Conservation (phyloP, 2,797 vertebrate species). For the Aselliscus stoliczkanus region DNA sequence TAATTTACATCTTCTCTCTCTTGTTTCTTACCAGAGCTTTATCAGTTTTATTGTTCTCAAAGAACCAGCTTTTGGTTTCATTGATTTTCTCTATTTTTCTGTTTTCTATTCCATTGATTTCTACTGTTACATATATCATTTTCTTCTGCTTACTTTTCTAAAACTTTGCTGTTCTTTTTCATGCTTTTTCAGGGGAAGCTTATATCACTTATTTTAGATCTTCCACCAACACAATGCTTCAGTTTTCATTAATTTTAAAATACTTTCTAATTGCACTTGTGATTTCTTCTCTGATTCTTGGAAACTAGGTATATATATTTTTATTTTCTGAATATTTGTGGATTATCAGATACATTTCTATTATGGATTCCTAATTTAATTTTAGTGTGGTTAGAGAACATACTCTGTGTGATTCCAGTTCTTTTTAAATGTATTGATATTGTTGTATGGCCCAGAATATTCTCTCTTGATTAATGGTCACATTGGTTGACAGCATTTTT, state of each 20-base stretch:
- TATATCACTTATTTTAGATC: background rate
- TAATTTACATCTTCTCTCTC: background rate
- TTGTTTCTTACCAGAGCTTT: background rate
- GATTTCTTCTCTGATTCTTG: conserved; percentile 9
- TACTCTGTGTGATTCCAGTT: background rate
- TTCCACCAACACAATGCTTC: background rate
- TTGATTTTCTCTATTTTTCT: background rate
- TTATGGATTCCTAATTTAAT: background rate
- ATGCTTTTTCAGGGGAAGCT: background rate
- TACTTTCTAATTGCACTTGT: background rate
- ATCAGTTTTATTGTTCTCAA: background rate
- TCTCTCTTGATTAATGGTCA: background rate
- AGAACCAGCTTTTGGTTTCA: background rate
- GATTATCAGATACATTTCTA: background rate
- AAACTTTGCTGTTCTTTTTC: background rate
- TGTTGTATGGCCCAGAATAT: background rate
- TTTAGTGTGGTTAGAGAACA: background rate
- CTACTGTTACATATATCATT: background rate
- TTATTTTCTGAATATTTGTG: background rate
- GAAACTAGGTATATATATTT: background rate
- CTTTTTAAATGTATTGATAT: background rate
- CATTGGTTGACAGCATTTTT: background rate
- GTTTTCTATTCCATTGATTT: background rate
- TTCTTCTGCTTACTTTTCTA: background rate
- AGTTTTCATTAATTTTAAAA: conserved; percentile 10